These are phyloP conservation scores for Fragum sueziense DNA, from an alignment of 2,888 invertebrate species.

Conservation along the genomic window DNA sequence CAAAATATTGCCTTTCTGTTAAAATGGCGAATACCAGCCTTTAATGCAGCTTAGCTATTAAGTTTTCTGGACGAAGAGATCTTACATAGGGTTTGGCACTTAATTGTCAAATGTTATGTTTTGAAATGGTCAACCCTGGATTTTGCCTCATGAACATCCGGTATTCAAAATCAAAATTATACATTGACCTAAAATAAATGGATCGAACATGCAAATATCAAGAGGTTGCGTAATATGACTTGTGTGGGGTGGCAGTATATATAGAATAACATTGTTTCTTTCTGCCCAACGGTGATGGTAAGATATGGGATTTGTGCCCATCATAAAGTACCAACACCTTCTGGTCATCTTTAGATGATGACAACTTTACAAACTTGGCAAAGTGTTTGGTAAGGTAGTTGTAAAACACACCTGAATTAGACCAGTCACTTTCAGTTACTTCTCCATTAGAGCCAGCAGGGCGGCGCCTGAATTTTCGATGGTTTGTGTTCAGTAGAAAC, in stretches of 20 bases:
- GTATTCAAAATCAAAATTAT: constrained; percentile 42
- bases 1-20: neutral
- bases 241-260: constrained; percentile 42
- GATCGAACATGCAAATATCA: constrained; percentile 31
- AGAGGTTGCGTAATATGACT: constrained; percentile 34
- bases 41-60: constrained; percentile 28
- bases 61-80: constrained; percentile 34
- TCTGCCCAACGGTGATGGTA: constrained; percentile 16
- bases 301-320: constrained; percentile 38
- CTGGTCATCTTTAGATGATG: neutral
- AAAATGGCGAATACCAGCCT: constrained; percentile 41
- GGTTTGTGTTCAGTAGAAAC: constrained; percentile 41
- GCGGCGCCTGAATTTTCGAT: constrained; percentile 29
- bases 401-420: constrained; percentile 32
- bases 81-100: constrained; percentile 35
- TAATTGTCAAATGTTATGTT: constrained; percentile 32
- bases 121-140: constrained; percentile 24
- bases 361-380: constrained; percentile 20
- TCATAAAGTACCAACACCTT: constrained; percentile 22
- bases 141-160: constrained; percentile 28
- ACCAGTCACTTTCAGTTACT: constrained; percentile 47
- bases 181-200: constrained; percentile 41
- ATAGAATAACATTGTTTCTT: constrained; percentile 36
- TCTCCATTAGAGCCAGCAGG: constrained; percentile 38
- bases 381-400: constrained; percentile 39